Percentiles rank a stretch among this genome's conserved stretches.
phyloP scores from a whole-genome alignment of 2,888 invertebrate species.

The Archips crataeganus region DNA sequence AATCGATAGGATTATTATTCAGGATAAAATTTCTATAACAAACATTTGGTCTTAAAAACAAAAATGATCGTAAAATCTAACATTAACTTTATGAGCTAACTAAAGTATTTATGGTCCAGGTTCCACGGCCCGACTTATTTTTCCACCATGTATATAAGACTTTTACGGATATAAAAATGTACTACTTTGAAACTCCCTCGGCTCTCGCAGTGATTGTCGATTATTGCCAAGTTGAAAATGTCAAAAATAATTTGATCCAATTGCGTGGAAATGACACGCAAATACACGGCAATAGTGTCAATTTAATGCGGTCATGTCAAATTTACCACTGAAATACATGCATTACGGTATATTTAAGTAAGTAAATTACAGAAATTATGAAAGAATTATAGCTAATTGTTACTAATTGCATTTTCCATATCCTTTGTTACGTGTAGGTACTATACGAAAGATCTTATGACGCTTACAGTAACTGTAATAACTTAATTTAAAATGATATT shows the following conservation, averaged over 20 bases:
- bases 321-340: constrained; percentile 34
- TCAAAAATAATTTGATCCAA: constrained; percentile 37
- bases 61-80: too few relatives aligned
- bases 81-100: too few relatives aligned
- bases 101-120: too few relatives aligned
- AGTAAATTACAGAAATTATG: constrained; percentile 20
- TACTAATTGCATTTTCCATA: constrained; percentile 5
- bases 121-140: too few relatives aligned
- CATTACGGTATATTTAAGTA: constrained; percentile 34
- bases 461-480: not conserved
- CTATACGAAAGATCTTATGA: not conserved
- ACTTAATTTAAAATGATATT: not conserved
- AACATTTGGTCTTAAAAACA: too few relatives aligned
- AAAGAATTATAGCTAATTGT: constrained; percentile 12
- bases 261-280: constrained; percentile 25
- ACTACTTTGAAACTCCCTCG: not conserved
- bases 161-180: not conserved
- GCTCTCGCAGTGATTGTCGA: constrained; percentile 10
- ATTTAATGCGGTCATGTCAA: constrained; percentile 29
- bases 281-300: constrained; percentile 28
- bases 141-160: too few relatives aligned
- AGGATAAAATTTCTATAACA: too few relatives aligned
- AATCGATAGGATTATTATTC: too few relatives aligned
- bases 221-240: constrained; percentile 33
- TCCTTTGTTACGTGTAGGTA: constrained; percentile 8